A percentile compares a stretch with the other conserved stretches of the same genome.
Evolutionary conservation across 2,888 invertebrate genomes (phyloP).

Genomic region (Lasius platythorax): DNA sequence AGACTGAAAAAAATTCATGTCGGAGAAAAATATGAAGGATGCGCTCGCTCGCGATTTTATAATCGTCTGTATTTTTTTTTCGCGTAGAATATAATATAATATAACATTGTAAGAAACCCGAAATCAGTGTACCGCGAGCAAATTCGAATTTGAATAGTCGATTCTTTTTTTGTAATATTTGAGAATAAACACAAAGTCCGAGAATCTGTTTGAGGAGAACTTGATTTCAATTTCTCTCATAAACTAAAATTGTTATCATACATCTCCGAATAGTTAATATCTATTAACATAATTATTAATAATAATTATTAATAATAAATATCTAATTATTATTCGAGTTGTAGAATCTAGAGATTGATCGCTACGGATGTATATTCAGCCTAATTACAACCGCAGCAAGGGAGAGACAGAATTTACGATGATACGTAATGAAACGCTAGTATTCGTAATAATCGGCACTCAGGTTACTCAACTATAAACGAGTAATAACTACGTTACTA

Average conservation of each 20-base stretch:
- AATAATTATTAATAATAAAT: background rate
- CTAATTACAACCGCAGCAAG: background rate
- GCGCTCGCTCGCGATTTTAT: background rate
- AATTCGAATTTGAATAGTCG: background rate
- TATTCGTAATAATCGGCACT: slow-evolving; percentile 12
- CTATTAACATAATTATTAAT: background rate
- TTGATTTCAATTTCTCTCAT: background rate
- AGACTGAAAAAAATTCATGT: background rate
- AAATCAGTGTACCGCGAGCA: no score
- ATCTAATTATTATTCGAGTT: background rate
- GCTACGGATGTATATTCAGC: background rate
- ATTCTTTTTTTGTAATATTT: background rate
- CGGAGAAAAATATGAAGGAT: background rate
- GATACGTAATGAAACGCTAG: background rate
- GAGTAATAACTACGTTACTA: slow-evolving; percentile 16
- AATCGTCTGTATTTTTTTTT: background rate
- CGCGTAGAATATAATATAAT: background rate
- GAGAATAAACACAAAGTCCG: background rate
- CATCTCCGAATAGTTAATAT: background rate
- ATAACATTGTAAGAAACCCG: background rate
- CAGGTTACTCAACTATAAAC: slow-evolving; percentile 2
- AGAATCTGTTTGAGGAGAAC: background rate
- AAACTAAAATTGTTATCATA: background rate
- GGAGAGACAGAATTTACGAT: background rate
- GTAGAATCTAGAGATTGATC: background rate